A percentile compares a stretch with the other conserved stretches of the same genome.
Conservation (phyloP, 2,888 invertebrate species). For the Lasiommata megera region DNA sequence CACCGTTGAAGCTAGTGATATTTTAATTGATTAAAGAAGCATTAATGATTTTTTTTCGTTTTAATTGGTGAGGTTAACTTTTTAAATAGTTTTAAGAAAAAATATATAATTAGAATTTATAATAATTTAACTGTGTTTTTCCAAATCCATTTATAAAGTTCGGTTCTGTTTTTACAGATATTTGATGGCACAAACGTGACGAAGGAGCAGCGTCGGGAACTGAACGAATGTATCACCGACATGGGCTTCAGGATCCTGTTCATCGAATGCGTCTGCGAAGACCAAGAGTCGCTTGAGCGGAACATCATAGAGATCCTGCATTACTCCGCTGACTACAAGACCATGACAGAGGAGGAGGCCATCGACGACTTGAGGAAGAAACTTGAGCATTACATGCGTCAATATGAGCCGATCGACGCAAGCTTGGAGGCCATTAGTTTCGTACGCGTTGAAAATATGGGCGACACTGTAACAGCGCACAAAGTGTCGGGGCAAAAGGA, state of each 20-base stretch:
- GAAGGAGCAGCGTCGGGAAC: slow-evolving; percentile 87
- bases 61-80: neutral
- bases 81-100: too few relatives aligned
- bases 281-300: slow-evolving; percentile 76
- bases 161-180: slow-evolving; percentile 81
- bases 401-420: slow-evolving; percentile 90
- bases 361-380: slow-evolving; percentile 90
- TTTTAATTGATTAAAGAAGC: too few relatives aligned
- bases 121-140: too few relatives aligned
- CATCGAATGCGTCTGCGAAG: slow-evolving; percentile 95
- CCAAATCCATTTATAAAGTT: slow-evolving; percentile 12
- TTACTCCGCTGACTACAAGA: slow-evolving; percentile 92
- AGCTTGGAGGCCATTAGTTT: slow-evolving; percentile 78
- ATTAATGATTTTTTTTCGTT: neutral
- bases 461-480: slow-evolving; percentile 86
- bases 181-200: slow-evolving; percentile 97
- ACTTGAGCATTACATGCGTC: slow-evolving; percentile 90
- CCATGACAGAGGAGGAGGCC: slow-evolving; percentile 89
- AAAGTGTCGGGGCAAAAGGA: slow-evolving; percentile 90
- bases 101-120: too few relatives aligned
- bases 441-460: slow-evolving; percentile 76
- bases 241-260: slow-evolving; percentile 93
- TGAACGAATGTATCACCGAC: slow-evolving; percentile 85
- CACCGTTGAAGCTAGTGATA: too few relatives aligned
- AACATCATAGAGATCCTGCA: slow-evolving; percentile 88